These are phyloP conservation scores for Sebastes nivosus DNA, from an alignment of 2,797 vertebrate genomes.

Conservation along the genomic window DNA sequence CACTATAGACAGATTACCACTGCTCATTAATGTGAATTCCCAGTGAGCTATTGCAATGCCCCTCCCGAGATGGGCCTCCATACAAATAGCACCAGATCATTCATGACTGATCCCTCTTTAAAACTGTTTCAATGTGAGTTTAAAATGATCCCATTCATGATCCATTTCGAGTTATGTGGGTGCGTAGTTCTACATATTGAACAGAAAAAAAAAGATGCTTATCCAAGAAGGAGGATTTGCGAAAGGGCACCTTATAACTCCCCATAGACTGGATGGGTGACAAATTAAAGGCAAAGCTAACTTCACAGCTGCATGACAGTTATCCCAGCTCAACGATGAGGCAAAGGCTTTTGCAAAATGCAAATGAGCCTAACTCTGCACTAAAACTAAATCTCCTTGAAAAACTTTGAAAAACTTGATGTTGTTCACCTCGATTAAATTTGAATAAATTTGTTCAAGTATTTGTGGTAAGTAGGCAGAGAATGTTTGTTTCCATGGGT, in stretches of 20 bases:
- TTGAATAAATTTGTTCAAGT: neutral
- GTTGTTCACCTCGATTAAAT: neutral
- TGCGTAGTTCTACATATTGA: neutral
- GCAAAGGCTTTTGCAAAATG: conserved; percentile 1
- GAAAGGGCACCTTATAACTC: neutral
- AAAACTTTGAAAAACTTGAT: neutral
- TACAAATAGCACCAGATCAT: neutral
- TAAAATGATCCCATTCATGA: neutral
- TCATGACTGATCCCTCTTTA: neutral
- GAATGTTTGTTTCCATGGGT: neutral
- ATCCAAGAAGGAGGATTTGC: neutral
- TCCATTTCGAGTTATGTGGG: neutral
- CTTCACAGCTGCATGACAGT: conserved; percentile 18
- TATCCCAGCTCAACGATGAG: conserved; percentile 2
- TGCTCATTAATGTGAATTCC: neutral
- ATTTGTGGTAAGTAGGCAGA: neutral
- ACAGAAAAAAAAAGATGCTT: neutral
- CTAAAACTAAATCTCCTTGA: neutral
- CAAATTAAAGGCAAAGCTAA: no score
- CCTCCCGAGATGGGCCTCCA: neutral
- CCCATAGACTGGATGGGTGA: neutral
- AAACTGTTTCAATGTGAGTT: neutral
- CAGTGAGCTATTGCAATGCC: neutral
- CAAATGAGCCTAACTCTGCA: neutral
- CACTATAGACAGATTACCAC: neutral